phyloP scores from a whole-genome alignment of 2,888 invertebrate species.

The Taenaris catops region DNA sequence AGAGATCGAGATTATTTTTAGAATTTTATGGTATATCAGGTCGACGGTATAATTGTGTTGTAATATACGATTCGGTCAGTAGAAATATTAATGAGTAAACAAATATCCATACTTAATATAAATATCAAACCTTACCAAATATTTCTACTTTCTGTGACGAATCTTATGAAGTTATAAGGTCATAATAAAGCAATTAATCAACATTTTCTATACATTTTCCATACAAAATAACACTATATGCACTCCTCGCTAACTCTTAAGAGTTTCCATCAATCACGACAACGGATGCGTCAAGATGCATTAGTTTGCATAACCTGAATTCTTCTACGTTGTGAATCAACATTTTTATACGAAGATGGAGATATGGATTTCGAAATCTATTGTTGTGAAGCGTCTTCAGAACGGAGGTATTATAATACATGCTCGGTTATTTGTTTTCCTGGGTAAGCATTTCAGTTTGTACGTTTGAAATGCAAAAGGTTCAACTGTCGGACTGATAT shows the following conservation, averaged over 20 bases:
- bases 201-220: too few species aligned
- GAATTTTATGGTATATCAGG: too few species aligned
- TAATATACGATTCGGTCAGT: too few species aligned
- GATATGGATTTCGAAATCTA: conserved; percentile 8
- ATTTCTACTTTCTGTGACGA: too few species aligned
- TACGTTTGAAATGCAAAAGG: conserved; percentile 5
- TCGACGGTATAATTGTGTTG: too few species aligned
- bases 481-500: conserved; percentile 6
- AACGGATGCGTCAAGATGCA: conserved; percentile 12
- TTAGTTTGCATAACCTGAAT: conserved; percentile 21
- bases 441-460: conserved; percentile 5
- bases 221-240: too few species aligned
- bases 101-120: too few species aligned
- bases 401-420: conserved; percentile 3
- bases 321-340: conserved; percentile 12
- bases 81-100: too few species aligned
- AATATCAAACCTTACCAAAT: too few species aligned
- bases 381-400: conserved; percentile 7
- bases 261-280: conserved; percentile 19
- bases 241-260: background rate
- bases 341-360: conserved; percentile 8
- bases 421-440: conserved; percentile 8
- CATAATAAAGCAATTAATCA: too few species aligned
- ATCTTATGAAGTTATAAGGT: too few species aligned
- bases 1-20: too few species aligned